These are phyloP conservation scores for Ips typographus DNA, from an alignment of 1,140 invertebrate species.

Conservation along the genomic window DNA sequence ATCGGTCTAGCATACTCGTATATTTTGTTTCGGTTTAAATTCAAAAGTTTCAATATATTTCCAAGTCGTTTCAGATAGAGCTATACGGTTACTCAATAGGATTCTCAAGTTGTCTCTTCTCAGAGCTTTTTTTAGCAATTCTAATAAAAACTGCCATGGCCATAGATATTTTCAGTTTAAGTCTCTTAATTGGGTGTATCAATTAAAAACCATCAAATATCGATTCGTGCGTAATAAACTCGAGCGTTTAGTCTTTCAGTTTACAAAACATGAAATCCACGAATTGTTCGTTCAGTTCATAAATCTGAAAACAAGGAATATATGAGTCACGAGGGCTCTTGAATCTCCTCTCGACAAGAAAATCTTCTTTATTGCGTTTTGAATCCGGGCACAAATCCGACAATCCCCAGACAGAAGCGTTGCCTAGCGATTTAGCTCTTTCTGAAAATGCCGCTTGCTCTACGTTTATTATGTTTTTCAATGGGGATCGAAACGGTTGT, in stretches of 20 bases:
- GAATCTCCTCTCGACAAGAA: slow-evolving; percentile 51
- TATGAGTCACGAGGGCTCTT: slow-evolving; percentile 47
- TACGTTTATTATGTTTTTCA: slow-evolving; percentile 18
- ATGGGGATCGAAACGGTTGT: slow-evolving; percentile 12
- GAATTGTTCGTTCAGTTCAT: slow-evolving; percentile 39
- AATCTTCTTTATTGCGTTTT: slow-evolving; percentile 53
- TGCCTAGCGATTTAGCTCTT: slow-evolving; percentile 45
- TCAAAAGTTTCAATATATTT: too few species aligned
- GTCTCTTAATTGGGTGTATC: too few species aligned
- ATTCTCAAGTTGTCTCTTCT: too few species aligned
- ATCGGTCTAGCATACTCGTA: too few species aligned
- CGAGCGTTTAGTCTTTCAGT: background rate
- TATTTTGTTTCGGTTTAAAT: too few species aligned
- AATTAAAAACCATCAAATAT: too few species aligned
- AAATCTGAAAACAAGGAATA: slow-evolving; percentile 48
- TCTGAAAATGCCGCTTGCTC: slow-evolving; percentile 6
- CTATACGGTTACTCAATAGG: too few species aligned
- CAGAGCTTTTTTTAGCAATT: too few species aligned
- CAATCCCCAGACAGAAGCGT: slow-evolving; percentile 44
- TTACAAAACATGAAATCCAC: slow-evolving; percentile 4
- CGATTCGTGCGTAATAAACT: too few species aligned
- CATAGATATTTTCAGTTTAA: too few species aligned
- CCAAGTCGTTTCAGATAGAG: too few species aligned
- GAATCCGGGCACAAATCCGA: slow-evolving; percentile 50
- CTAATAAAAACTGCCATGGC: too few species aligned